A percentile compares a stretch with the other conserved stretches of the same genome.
phyloP scores from a whole-genome alignment of 2,888 invertebrate species.

The Mimachlamys varia region DNA sequence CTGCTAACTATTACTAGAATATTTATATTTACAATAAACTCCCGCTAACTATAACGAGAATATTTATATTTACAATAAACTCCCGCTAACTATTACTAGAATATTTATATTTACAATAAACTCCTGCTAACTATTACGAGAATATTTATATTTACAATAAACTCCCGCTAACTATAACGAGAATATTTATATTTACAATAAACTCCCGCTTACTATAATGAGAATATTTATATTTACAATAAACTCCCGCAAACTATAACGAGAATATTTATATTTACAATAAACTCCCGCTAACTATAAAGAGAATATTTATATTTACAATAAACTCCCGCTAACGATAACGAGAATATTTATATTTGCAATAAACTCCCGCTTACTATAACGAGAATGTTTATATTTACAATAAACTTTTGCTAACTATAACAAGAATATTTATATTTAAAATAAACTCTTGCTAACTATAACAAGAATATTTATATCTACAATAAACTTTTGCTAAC shows the following conservation, averaged over 20 bases:
- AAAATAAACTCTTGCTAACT: conserved; percentile 57
- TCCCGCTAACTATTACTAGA: conserved; percentile 60
- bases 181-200: conserved; percentile 78
- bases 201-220: conserved; percentile 71
- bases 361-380: conserved; percentile 75
- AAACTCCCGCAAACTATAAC: conserved; percentile 60
- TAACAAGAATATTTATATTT: background rate
- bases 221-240: background rate
- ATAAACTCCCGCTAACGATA: no score
- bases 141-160: background rate
- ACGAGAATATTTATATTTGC: conserved; percentile 77
- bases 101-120: background rate
- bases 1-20: conserved; percentile 63
- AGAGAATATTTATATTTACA: background rate
- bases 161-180: no score
- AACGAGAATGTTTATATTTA: background rate
- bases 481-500: conserved; percentile 53
- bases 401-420: conserved; percentile 58
- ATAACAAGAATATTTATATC: conserved; percentile 23
- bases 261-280: background rate
- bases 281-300: conserved; percentile 60
- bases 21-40: background rate
- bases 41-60: conserved; percentile 60
- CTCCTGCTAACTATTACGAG: conserved; percentile 64
- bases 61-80: background rate